phyloP scores from a whole-genome alignment of 2,888 invertebrate species.

The Dasypolia templi region DNA sequence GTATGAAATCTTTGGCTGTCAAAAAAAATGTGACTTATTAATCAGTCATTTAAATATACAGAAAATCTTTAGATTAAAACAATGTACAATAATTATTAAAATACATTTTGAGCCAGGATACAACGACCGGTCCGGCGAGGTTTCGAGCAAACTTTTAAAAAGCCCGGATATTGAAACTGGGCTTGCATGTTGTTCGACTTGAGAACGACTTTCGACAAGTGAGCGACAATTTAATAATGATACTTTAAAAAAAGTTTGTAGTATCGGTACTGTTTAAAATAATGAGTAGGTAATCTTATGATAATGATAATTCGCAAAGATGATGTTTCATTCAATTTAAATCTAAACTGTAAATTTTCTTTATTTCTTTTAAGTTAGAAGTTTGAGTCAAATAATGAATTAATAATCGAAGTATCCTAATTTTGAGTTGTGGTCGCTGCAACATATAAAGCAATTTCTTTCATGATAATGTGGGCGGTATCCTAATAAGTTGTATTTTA shows the following conservation, averaged over 20 bases:
- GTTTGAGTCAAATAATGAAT: not conserved
- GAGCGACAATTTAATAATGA: constrained; percentile 15
- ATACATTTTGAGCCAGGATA: constrained; percentile 27
- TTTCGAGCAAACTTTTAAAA: constrained; percentile 51
- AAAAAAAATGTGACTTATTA: not conserved
- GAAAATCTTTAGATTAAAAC: not conserved
- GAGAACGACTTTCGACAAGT: constrained; percentile 22
- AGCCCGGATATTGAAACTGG: constrained; percentile 55
- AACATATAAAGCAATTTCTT: not conserved
- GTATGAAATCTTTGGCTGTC: not conserved
- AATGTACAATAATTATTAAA: not conserved
- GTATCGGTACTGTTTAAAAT: not conserved
- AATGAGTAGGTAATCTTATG: not conserved
- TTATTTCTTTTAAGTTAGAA: no score
- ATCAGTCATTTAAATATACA: not conserved
- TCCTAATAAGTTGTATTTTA: not conserved
- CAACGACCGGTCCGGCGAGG: constrained; percentile 35
- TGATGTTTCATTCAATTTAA: not conserved
- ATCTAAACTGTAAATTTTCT: not conserved
- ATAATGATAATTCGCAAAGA: not conserved
- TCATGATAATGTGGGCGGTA: not conserved
- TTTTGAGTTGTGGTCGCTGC: not conserved
- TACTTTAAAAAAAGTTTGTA: not conserved
- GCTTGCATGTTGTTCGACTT: constrained; percentile 41
- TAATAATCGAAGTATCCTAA: no score